phyloP scores from a whole-genome alignment of 2,113 vertebrate species.

The Gymnobelideus leadbeateri region DNA sequence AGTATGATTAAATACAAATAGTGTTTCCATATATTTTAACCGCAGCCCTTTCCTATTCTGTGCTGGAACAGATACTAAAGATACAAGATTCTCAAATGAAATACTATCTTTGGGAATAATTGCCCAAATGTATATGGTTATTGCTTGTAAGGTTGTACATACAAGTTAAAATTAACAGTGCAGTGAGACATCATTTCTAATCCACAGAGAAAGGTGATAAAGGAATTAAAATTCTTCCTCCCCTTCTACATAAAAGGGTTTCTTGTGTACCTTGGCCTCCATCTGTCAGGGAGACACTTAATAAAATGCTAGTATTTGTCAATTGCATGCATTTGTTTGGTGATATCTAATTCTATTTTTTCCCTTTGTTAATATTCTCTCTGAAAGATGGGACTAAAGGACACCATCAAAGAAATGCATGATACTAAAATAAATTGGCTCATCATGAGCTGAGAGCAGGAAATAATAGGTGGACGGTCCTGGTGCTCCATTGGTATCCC shows the following conservation, averaged over 20 bases:
- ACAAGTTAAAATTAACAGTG: constrained; percentile 49
- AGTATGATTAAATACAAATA: constrained; percentile 77
- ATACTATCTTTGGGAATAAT: constrained; percentile 70
- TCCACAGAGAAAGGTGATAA: constrained; percentile 50
- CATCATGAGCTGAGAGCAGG: background rate
- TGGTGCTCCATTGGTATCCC: background rate
- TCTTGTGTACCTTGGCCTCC: background rate
- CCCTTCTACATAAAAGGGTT: constrained; percentile 12
- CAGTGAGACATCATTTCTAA: constrained; percentile 64
- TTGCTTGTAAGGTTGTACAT: constrained; percentile 42
- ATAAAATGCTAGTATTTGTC: background rate
- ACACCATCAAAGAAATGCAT: background rate
- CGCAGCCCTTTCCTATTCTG: constrained; percentile 60
- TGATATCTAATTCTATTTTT: rapidly evolving
- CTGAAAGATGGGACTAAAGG: background rate
- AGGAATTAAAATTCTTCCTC: constrained; percentile 41
- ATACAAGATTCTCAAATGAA: constrained; percentile 60
- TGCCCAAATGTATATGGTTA: constrained; percentile 57
- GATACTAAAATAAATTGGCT: background rate
- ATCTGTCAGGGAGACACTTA: constrained; percentile 21
- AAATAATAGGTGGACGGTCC: background rate
- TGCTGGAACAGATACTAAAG: constrained; percentile 67
- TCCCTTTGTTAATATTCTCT: background rate
- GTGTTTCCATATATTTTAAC: constrained; percentile 76
- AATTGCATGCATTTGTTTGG: rapidly evolving